phyloP scores from a whole-genome alignment of 2,113 vertebrate species.

The Heloderma charlesbogerti region DNA sequence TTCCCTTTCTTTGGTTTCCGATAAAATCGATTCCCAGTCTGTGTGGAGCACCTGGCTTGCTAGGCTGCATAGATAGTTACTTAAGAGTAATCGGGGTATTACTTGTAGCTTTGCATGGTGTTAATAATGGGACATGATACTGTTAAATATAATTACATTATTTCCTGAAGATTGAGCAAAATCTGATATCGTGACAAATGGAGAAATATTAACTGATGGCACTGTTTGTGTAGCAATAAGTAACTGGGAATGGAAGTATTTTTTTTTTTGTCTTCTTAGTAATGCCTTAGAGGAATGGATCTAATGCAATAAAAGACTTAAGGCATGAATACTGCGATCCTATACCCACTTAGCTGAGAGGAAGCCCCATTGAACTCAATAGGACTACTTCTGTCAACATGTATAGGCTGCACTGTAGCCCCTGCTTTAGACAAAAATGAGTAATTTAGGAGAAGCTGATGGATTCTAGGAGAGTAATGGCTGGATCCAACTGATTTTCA shows the following conservation, averaged over 20 bases:
- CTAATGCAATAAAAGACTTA: conserved; percentile 39
- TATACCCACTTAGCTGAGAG: too few species aligned
- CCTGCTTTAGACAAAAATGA: neutral
- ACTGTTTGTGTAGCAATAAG: conserved; percentile 52
- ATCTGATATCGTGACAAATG: conserved; percentile 65
- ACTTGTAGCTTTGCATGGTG: conserved; percentile 68
- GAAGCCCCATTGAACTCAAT: too few species aligned
- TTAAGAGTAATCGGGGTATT: conserved; percentile 66
- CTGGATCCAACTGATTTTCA: neutral
- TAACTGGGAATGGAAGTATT: conserved; percentile 20
- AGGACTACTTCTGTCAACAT: too few species aligned
- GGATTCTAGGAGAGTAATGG: too few species aligned
- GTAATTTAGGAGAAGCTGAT: neutral
- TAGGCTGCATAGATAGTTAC: conserved; percentile 62
- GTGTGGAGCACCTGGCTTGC: conserved; percentile 61
- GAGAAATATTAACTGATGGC: conserved; percentile 63
- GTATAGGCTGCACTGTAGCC: too few species aligned
- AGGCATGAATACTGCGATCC: neutral
- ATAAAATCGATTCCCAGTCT: conserved; percentile 64
- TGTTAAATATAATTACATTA: conserved; percentile 69
- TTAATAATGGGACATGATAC: conserved; percentile 58
- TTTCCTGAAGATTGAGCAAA: conserved; percentile 65
- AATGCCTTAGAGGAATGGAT: conserved; percentile 57
- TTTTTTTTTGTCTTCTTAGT: conserved; percentile 19
- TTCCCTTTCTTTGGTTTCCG: conserved; percentile 53